These are phyloP conservation scores for Synaphobranchus kaupii DNA, from an alignment of 2,797 vertebrate species.

Conservation along the genomic window DNA sequence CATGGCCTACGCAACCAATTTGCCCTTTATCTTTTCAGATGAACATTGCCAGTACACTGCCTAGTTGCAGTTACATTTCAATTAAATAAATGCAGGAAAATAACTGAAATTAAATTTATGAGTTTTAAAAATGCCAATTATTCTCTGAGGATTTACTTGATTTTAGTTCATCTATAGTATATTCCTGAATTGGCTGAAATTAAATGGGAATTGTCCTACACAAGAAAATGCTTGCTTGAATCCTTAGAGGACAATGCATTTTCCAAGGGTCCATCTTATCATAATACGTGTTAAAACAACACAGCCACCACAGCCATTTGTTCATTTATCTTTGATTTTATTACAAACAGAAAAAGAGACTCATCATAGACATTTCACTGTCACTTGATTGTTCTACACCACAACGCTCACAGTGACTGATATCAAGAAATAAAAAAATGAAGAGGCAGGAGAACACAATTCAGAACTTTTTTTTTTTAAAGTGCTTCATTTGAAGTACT, in stretches of 20 bases:
- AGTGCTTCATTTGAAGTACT: slow-evolving; percentile 16
- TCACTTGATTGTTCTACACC: slow-evolving; percentile 22
- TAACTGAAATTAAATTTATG: background rate
- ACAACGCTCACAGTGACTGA: slow-evolving; percentile 22
- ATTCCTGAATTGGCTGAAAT: background rate
- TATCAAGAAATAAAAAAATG: slow-evolving; percentile 18
- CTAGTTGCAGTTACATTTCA: background rate
- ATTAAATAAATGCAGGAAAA: background rate
- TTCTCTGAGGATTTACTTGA: background rate
- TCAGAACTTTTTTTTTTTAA: background rate
- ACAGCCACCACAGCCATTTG: background rate
- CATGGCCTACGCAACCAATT: background rate
- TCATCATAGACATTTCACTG: slow-evolving; percentile 18
- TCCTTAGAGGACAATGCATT: background rate
- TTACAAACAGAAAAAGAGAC: slow-evolving; percentile 22
- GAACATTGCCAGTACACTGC: background rate
- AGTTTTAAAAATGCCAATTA: background rate
- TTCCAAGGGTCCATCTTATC: background rate
- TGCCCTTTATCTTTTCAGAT: background rate
- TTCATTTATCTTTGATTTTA: slow-evolving; percentile 19
- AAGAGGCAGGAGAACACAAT: slow-evolving; percentile 1
- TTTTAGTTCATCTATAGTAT: background rate
- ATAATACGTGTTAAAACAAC: background rate
- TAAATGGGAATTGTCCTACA: background rate
- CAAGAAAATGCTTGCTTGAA: background rate